Evolutionary conservation across 2,888 invertebrate genomes (phyloP), one percentile per base, ranked within the genome.

Genomic region (Seira musarum): DNA sequence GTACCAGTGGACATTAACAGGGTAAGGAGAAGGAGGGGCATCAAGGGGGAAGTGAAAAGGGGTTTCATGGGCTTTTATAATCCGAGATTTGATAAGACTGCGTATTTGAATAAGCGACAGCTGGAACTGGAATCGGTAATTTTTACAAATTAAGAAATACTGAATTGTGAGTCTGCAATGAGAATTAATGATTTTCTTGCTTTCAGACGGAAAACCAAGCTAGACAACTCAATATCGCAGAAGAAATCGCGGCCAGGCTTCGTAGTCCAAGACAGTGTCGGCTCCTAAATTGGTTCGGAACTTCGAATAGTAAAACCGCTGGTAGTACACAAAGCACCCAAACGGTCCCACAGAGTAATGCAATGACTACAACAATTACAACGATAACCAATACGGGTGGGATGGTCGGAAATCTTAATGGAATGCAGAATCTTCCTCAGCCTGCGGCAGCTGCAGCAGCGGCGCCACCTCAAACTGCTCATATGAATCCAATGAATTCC

Each of bases 51-150:
- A 6, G 77, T 73, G 8, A 73, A 73, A 53, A 22, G 73, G 35
- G 80, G 80, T 1, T 80, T 73, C 49, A 46, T 80, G 69, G 80
- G 80, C 2, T 79, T 72, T 21, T 66, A 30, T 25, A 82, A 82
- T 49, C 82, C 82, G 1, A 64, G 82, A 53, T 82, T 76, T 75
- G 79, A 82, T 17, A 82, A 82, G 49, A 80, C 80, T 17, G 71
- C 75, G 30, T 82, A 75, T 71, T 61, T 82, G 2, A 61, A 76
- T 19, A 76, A 71, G 40, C 61, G 80, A 40, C 82, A 82, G 35
- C 68, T 75, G 17, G 71, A 82, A 61, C 21, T 82, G 3, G 40
- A 63, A 25, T 46, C 75, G 19, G 82, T 81, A 67, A 65, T n/a
- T 35, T 19, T 1, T 8, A 1, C 57, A 6, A 63, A 30, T 22